Evolutionary conservation across 2,888 invertebrate species (phyloP), one percentile per base, ranked within the genome.

Genomic region (Sphecodes monilicornis): DNA sequence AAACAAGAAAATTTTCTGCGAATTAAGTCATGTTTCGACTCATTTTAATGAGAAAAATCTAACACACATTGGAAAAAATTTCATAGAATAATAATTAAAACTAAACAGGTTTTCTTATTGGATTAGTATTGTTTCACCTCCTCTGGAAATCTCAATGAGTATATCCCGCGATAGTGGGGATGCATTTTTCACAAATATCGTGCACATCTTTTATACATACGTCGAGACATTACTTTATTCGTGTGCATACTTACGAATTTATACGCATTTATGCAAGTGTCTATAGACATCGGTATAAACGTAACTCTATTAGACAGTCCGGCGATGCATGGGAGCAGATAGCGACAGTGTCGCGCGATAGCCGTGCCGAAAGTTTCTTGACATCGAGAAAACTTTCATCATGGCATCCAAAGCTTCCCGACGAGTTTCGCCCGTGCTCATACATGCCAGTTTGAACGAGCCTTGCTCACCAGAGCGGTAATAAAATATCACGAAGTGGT

Each of bases 231-330:
- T 36, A 36, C 50, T 50, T 3, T 60, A 69, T 81, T 73, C 46
- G 69, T 46, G 57, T 46, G 68, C 72, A 76, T 68, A 41, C 72
- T 68, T 84, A 64, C 29, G 3, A 36, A 64, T 72, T 78, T 69
- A 64, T 39, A 43, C 50, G 16, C 3, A 36, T 50, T 29, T 36
- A 36, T 11, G 32, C 1, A 11, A 13, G 11, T 68, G 39, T 36
- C 39, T 50, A 68, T 32, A 26, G 70, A 29, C 78, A 70, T 32
- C 66, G 39, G 76, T 75, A 79, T 88, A 84, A 84, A 76, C 84
- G 85, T 90, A 90, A 89, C 83, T 88, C 88, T 86, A 88, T 89
- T 86, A 89, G 85, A 84, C 74, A 85, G 90, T 88, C 88, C 89
- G 83, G 83, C 88, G 84, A 88, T 86, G 78, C 80, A 36, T 66